Percentiles rank a stretch among this genome's conserved stretches.
These are phyloP conservation scores for Atethmia centrago DNA, from an alignment of 2,888 invertebrate species.

Conservation along the genomic window DNA sequence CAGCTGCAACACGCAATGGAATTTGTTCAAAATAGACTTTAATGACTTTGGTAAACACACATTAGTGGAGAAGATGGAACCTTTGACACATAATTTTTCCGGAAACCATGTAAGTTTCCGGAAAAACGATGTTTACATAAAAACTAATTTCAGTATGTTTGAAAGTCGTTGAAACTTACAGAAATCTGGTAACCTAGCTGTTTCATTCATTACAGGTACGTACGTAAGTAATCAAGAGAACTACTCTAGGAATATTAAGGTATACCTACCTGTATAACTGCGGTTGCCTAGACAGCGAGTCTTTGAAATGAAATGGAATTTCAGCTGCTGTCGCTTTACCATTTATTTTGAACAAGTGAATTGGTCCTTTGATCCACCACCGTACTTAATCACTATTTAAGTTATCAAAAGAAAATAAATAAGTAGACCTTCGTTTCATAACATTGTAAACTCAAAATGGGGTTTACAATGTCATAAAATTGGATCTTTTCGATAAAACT, in stretches of 20 bases:
- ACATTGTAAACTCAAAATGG: conserved; percentile 21
- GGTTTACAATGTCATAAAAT: conserved; percentile 22
- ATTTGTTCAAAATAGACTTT: conserved; percentile 29
- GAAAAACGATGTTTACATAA: too few species aligned
- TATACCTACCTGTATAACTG: not conserved
- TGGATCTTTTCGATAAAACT: conserved; percentile 17
- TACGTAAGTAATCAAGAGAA: too few species aligned
- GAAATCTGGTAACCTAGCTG: not conserved
- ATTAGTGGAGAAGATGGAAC: too few species aligned
- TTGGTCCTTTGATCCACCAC: not conserved
- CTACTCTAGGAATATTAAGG: not conserved
- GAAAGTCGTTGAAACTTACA: too few species aligned
- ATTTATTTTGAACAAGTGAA: not conserved
- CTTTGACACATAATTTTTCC: too few species aligned
- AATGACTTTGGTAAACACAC: conserved; percentile 16
- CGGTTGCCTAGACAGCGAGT: not conserved
- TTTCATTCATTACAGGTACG: not conserved
- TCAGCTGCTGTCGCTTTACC: not conserved
- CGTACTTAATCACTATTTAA: not conserved
- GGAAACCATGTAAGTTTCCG: too few species aligned
- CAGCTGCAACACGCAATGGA: conserved; percentile 20
- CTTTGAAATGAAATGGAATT: not conserved
- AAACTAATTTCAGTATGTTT: not conserved
- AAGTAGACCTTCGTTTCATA: not conserved
- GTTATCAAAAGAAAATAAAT: conserved; percentile 12